Percentiles rank a stretch among this genome's conserved stretches.
Conservation (phyloP, 2,113 vertebrate genomes). For the Eptesicus fuscus region DNA sequence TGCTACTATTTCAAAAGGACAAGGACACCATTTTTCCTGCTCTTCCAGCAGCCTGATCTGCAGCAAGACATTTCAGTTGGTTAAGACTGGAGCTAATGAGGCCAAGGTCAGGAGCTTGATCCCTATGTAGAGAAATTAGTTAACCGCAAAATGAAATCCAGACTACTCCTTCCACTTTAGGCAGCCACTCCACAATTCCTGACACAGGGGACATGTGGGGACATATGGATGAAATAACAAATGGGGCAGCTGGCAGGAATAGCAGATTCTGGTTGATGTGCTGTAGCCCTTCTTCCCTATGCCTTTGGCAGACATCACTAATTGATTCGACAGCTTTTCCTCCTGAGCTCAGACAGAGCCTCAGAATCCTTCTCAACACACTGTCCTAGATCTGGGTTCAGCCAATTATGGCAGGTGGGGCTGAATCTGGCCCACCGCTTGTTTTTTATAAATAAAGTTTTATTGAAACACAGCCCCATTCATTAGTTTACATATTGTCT, state of each 20-base stretch:
- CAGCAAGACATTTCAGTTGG: neutral
- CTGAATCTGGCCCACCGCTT: neutral
- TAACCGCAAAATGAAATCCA: neutral
- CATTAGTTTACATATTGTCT: neutral
- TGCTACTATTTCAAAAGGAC: neutral
- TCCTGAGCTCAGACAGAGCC: neutral
- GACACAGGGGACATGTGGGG: neutral
- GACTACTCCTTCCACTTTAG: neutral
- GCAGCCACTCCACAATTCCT: neutral
- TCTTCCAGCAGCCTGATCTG: neutral
- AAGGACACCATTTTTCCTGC: neutral
- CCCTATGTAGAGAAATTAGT: neutral
- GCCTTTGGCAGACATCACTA: neutral
- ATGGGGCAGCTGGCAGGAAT: neutral
- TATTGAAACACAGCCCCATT: neutral
- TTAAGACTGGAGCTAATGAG: slow-evolving; percentile 34
- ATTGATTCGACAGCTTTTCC: neutral
- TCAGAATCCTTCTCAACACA: neutral
- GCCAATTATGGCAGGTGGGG: neutral
- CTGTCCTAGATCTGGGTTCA: neutral
- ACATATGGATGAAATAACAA: neutral
- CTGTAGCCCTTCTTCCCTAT: neutral
- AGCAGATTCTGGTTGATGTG: accelerated
- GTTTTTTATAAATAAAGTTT: slow-evolving; percentile 5
- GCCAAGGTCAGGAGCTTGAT: slow-evolving; percentile 8